Evolutionary conservation across 2,888 invertebrate species (phyloP).

Genomic region (Acanthosepion lycidas): DNA sequence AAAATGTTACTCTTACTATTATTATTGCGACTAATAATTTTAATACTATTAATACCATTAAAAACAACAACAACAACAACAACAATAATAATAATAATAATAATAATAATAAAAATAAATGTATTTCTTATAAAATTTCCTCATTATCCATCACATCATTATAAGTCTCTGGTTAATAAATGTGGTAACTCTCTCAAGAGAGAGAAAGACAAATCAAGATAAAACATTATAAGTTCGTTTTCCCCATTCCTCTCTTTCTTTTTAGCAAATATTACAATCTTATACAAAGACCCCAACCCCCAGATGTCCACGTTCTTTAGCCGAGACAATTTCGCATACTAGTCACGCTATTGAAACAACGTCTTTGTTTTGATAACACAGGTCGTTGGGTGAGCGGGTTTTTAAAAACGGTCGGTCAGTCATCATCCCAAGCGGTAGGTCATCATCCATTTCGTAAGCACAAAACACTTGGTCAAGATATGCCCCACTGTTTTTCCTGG

Average conservation of each 20-base stretch:
- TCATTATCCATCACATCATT: not conserved
- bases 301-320: not conserved
- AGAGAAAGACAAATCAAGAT: not conserved
- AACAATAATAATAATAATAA: no score
- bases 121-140: not conserved
- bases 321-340: not conserved
- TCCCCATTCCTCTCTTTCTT: not conserved
- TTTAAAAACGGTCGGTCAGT: not conserved
- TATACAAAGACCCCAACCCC: not conserved
- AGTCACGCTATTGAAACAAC: not conserved
- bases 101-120: no score
- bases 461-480: slow-evolving; percentile 20
- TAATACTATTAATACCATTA: no score
- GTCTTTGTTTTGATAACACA: not conserved
- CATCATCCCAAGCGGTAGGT: not conserved
- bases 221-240: not conserved
- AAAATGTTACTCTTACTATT: no score
- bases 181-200: not conserved
- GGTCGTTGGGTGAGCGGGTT: not conserved
- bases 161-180: not conserved
- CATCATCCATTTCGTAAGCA: not conserved
- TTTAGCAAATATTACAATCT: not conserved
- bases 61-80: no score
- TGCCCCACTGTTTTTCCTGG: not conserved
- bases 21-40: no score